A percentile compares a stretch with the other conserved stretches of the same genome.
Conservation (phyloP, 2,797 vertebrate genomes). For the Menidia menidia region DNA sequence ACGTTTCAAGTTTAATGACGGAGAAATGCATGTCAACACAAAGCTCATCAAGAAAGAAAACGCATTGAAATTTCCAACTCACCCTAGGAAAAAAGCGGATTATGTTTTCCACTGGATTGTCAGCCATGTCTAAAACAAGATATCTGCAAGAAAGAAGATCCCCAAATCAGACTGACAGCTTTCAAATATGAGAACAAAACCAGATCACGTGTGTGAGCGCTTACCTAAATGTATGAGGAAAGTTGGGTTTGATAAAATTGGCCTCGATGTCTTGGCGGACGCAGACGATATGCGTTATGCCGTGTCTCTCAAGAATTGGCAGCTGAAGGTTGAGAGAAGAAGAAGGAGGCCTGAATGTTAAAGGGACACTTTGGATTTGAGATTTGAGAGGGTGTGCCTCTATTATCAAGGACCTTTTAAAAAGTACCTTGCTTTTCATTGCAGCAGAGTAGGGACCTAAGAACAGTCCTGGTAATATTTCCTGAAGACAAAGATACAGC, state of each 20-base stretch:
- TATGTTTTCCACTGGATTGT: constrained; percentile 99
- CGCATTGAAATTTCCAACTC: constrained; percentile 62
- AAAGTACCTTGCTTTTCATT: constrained; percentile 98
- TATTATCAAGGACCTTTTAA: neutral
- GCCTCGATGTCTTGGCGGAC: constrained; percentile 99
- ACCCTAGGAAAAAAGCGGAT: constrained; percentile 97
- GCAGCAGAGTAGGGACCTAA: constrained; percentile 98
- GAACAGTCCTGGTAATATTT: constrained; percentile 97
- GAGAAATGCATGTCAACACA: neutral
- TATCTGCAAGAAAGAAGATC: constrained; percentile 81
- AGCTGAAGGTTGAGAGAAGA: constrained; percentile 80
- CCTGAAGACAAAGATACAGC: constrained; percentile 77
- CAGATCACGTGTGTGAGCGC: constrained; percentile 20
- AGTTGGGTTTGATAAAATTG: constrained; percentile 99
- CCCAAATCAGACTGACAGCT: neutral
- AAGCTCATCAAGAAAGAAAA: neutral
- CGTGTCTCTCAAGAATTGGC: constrained; percentile 93
- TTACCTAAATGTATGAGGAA: constrained; percentile 96
- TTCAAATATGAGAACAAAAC: neutral
- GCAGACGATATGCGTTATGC: constrained; percentile 97
- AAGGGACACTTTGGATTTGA: neutral
- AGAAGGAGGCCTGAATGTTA: neutral
- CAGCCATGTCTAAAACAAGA: constrained; percentile 99
- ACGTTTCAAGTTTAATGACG: neutral
- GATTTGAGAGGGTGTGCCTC: neutral